Percentiles rank a stretch among this genome's conserved stretches.
phyloP scores from a whole-genome alignment of 2,888 invertebrate genomes.

The Dexiosoma caninum region DNA sequence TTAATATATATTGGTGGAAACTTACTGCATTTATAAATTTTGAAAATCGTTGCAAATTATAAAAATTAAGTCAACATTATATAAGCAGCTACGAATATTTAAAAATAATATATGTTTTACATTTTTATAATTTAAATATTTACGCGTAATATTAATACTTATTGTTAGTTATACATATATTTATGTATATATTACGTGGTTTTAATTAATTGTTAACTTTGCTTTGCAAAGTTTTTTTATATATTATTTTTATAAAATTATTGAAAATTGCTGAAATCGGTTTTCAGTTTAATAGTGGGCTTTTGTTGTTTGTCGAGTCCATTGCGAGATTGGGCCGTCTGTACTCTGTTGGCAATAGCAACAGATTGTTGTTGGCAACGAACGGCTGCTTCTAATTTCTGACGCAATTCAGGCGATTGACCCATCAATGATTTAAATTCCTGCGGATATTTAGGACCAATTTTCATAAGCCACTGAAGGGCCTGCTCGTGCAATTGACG shows the following conservation, averaged over 20 bases:
- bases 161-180: slow-evolving; percentile 17
- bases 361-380: slow-evolving; percentile 84
- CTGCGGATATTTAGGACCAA: slow-evolving; percentile 95
- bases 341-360: slow-evolving; percentile 78
- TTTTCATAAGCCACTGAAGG: slow-evolving; percentile 91
- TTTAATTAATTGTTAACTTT: slow-evolving; percentile 27
- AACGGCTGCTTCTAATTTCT: slow-evolving; percentile 91
- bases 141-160: slow-evolving; percentile 40
- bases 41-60: neutral
- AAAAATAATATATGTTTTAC: neutral
- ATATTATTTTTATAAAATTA: slow-evolving; percentile 76
- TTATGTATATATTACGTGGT: neutral
- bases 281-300: slow-evolving; percentile 94
- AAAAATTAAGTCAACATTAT: neutral
- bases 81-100: slow-evolving; percentile 29
- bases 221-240: slow-evolving; percentile 11
- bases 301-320: slow-evolving; percentile 77
- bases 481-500: slow-evolving; percentile 91
- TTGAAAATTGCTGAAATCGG: slow-evolving; percentile 93
- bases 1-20: no score
- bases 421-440: slow-evolving; percentile 95
- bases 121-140: neutral
- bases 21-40: no score
- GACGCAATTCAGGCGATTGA: slow-evolving; percentile 87
- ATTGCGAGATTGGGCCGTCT: slow-evolving; percentile 77